Conservation (phyloP, 2,113 vertebrate genomes). For the Entosphenus tridentatus region DNA sequence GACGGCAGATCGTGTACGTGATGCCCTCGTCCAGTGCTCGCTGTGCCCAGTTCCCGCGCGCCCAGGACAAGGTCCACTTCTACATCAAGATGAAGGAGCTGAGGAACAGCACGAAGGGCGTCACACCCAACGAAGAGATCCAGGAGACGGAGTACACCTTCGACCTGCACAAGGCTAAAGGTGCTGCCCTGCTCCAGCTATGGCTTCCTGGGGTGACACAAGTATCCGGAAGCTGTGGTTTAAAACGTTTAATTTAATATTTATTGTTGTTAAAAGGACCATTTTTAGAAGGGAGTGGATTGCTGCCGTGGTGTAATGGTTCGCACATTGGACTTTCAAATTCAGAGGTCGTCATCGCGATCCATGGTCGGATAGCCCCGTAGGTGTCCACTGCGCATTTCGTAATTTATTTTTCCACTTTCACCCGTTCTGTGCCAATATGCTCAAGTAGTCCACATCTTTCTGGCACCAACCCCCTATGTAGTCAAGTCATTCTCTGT, state of each 20-base stretch:
- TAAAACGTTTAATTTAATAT: not conserved
- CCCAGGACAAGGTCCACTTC: constrained; percentile 95
- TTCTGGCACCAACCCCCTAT: too few relatives aligned
- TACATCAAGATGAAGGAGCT: constrained; percentile 89
- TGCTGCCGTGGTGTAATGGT: not conserved
- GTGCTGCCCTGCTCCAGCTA: constrained; percentile 18
- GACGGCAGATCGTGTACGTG: constrained; percentile 53
- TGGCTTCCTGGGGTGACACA: not conserved
- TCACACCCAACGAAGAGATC: constrained; percentile 27
- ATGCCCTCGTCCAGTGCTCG: constrained; percentile 94
- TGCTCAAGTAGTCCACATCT: too few relatives aligned
- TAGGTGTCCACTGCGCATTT: too few relatives aligned
- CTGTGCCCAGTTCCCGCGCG: constrained; percentile 88
- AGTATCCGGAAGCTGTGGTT: not conserved
- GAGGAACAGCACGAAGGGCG: constrained; percentile 60
- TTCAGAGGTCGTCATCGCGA: not conserved
- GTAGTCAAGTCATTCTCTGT: too few relatives aligned
- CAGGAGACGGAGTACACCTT: constrained; percentile 60
- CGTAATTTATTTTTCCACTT: too few relatives aligned
- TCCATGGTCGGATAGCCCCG: too few relatives aligned
- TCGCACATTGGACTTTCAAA: not conserved
- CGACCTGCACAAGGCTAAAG: constrained; percentile 61
- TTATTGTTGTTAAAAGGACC: not conserved
- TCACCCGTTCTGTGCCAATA: too few relatives aligned
- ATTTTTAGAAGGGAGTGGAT: not conserved